These are phyloP conservation scores for Alviniconcha marisindica DNA, from an alignment of 1,140 invertebrate species.

Conservation along the genomic window DNA sequence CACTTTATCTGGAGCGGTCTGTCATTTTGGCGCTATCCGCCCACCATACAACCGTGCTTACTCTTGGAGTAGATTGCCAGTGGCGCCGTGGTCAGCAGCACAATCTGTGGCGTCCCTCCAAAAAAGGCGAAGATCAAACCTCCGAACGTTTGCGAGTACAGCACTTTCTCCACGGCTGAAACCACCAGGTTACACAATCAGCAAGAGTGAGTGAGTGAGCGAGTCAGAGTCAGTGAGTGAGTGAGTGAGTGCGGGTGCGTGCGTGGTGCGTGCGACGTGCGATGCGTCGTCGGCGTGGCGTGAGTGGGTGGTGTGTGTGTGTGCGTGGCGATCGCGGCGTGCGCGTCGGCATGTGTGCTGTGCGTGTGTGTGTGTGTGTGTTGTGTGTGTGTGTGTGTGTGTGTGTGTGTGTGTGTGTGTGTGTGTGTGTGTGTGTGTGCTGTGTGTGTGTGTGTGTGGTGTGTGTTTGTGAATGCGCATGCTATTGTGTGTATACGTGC, in stretches of 20 bases:
- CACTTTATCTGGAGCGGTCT: no score
- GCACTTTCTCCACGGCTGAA: slow-evolving; percentile 69
- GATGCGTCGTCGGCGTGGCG: not conserved
- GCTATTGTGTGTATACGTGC: not conserved
- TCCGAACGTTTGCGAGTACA: slow-evolving; percentile 80
- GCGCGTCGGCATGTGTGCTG: not conserved
- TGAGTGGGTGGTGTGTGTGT: not conserved
- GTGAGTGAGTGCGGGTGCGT: not conserved
- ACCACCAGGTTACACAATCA: not conserved
- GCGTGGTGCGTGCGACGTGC: not conserved
- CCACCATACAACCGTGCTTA: slow-evolving; percentile 69
- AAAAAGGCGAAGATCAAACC: slow-evolving; percentile 82
- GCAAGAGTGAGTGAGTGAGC: not conserved
- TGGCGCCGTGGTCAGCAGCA: slow-evolving; percentile 83
- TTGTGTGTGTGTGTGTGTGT: not conserved
- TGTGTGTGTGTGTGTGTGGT: no score
- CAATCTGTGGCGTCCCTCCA: slow-evolving; percentile 82
- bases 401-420: slow-evolving; percentile 20
- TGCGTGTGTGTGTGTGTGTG: not conserved
- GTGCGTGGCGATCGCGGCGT: not conserved
- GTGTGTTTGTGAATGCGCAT: not conserved
- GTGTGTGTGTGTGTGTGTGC: slow-evolving; percentile 1
- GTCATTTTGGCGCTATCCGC: no score
- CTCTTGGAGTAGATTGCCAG: slow-evolving; percentile 83
- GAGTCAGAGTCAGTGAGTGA: not conserved